Evolutionary conservation across 92 coral and sea anemone species (phyloP).

Genomic region (Zoanthus gigantus): DNA sequence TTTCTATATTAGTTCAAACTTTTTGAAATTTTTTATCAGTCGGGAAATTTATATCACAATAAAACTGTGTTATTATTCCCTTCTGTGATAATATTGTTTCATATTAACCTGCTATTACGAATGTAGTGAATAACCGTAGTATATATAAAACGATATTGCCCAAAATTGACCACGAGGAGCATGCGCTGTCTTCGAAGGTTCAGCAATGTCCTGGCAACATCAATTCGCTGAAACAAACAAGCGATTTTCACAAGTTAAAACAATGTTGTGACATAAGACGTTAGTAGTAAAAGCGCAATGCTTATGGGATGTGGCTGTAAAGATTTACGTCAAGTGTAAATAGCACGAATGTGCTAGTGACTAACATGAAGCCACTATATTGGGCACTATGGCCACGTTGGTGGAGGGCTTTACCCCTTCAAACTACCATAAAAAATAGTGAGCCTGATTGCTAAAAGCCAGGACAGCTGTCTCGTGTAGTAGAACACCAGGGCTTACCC

Average conservation of each 20-base stretch:
- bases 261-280: neutral
- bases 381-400: too few species aligned
- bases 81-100: neutral
- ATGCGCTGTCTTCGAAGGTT: constrained; percentile 95
- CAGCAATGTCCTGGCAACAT: constrained; percentile 78
- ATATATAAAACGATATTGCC: constrained; percentile 96
- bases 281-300: too few species aligned
- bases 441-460: too few species aligned
- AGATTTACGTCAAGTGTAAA: too few species aligned
- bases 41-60: neutral
- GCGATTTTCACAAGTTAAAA: neutral
- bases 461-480: too few species aligned
- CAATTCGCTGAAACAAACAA: constrained; percentile 79
- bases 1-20: too few species aligned
- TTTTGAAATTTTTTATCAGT: neutral
- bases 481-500: too few species aligned
- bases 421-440: too few species aligned
- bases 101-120: constrained; percentile 91
- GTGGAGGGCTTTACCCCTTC: too few species aligned
- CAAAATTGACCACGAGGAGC: constrained; percentile 93
- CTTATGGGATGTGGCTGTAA: too few species aligned
- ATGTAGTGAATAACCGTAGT: constrained; percentile 89
- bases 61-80: neutral
- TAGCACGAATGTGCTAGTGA: too few species aligned
- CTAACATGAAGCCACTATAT: too few species aligned